Percentiles rank a stretch among this genome's conserved stretches.
These are phyloP conservation scores for Gorilla gorilla DNA, from an alignment of 2,113 vertebrate species.

Conservation along the genomic window DNA sequence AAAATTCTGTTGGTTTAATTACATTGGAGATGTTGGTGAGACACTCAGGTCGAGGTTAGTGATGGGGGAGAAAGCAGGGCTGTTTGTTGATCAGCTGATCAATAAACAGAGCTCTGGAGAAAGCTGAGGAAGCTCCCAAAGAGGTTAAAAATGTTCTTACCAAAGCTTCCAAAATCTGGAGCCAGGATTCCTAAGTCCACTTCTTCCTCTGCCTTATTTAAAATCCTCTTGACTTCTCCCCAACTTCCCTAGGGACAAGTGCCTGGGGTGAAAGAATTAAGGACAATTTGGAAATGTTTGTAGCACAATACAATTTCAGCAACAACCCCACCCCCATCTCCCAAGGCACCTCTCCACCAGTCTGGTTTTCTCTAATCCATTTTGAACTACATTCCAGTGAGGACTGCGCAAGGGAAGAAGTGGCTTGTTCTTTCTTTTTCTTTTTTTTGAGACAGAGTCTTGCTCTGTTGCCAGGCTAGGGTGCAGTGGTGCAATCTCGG, in stretches of 20 bases:
- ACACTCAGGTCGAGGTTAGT: not conserved
- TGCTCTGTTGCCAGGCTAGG: too few relatives aligned
- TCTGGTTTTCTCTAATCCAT: not conserved
- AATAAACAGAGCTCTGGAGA: not conserved
- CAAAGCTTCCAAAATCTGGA: not conserved
- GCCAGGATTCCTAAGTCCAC: constrained; percentile 1
- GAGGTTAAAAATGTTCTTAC: not conserved
- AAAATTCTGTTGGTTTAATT: not conserved
- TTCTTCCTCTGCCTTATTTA: not conserved
- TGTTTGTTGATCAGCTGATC: not conserved
- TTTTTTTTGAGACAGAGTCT: too few relatives aligned
- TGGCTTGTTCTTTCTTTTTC: too few relatives aligned
- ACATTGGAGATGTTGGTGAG: not conserved
- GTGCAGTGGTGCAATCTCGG: too few relatives aligned
- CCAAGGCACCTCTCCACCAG: not conserved
- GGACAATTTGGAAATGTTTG: not conserved
- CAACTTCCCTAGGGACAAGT: not conserved
- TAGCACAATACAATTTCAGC: not conserved
- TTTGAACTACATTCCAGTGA: not conserved
- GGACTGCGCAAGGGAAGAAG: not conserved
- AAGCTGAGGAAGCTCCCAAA: not conserved
- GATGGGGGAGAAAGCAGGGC: not conserved
- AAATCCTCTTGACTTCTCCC: not conserved
- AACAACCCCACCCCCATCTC: not conserved
- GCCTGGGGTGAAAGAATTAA: not conserved